These are phyloP conservation scores for Schizaphis graminum DNA, from an alignment of 2,888 invertebrate species.

Conservation along the genomic window DNA sequence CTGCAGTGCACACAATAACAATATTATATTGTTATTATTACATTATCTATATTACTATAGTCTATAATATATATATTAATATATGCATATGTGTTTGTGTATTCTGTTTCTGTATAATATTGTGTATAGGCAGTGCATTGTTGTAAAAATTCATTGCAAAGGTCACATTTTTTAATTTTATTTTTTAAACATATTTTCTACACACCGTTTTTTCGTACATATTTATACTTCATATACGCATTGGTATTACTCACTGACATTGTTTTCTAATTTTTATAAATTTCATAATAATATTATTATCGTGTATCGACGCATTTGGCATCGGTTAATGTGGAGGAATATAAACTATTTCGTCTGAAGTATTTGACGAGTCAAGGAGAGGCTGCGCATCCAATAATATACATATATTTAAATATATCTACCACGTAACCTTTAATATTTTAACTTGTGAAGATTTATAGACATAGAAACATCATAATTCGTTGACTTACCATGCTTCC, in stretches of 20 bases:
- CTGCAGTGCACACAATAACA: background rate
- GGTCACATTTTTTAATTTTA: background rate
- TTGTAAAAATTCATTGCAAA: background rate
- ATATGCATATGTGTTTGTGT: background rate
- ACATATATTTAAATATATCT: background rate
- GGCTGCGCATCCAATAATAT: background rate
- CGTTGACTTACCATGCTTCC: constrained; percentile 40
- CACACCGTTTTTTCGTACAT: background rate
- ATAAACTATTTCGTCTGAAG: background rate
- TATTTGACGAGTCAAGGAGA: background rate
- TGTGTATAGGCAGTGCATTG: background rate
- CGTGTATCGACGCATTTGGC: background rate
- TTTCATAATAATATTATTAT: background rate
- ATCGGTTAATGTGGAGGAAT: background rate
- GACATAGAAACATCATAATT: background rate
- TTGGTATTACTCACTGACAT: background rate
- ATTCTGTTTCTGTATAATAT: background rate
- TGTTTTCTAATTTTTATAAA: background rate
- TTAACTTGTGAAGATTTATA: background rate
- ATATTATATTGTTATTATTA: constrained; percentile 26
- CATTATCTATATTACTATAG: background rate
- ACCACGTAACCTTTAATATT: background rate
- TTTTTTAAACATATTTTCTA: background rate
- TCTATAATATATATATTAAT: background rate
- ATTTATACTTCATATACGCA: background rate